Evolutionary conservation across 1,140 invertebrate genomes (phyloP).

Genomic region (Diorhabda sublineata): DNA sequence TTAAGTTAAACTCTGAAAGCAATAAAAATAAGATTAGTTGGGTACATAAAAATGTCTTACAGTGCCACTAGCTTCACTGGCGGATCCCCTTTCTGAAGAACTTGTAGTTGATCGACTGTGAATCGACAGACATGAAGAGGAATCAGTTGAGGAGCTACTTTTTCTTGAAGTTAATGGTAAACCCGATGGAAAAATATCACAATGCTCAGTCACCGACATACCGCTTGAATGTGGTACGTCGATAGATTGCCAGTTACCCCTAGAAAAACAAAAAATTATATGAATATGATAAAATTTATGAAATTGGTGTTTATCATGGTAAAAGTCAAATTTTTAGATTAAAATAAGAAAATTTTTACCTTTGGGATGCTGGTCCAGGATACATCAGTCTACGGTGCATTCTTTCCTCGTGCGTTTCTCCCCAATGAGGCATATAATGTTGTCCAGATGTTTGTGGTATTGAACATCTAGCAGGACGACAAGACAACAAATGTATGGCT

Average conservation of each 20-base stretch:
- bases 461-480: slow-evolving; percentile 48
- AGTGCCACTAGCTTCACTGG: slow-evolving; percentile 49
- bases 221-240: slow-evolving; percentile 36
- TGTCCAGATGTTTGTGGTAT: slow-evolving; percentile 40
- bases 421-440: slow-evolving; percentile 35
- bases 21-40: no score
- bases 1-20: no score
- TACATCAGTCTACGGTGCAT: slow-evolving; percentile 43
- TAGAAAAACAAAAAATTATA: slow-evolving; percentile 26
- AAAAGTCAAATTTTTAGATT: background rate
- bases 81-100: slow-evolving; percentile 50
- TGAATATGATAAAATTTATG: slow-evolving; percentile 2
- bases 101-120: slow-evolving; percentile 55
- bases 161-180: slow-evolving; percentile 53
- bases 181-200: slow-evolving; percentile 41
- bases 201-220: slow-evolving; percentile 41
- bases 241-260: slow-evolving; percentile 44
- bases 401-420: slow-evolving; percentile 43
- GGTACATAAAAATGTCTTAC: slow-evolving; percentile 40
- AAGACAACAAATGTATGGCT: slow-evolving; percentile 62
- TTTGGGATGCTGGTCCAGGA: slow-evolving; percentile 36
- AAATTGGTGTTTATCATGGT: background rate
- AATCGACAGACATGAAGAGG: slow-evolving; percentile 55
- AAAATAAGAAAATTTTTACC: slow-evolving; percentile 19
- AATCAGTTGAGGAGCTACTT: slow-evolving; percentile 61